A percentile compares a stretch with the other conserved stretches of the same genome.
Evolutionary conservation across 1,140 invertebrate species (phyloP).

Genomic region (Sycophaga agraensis): DNA sequence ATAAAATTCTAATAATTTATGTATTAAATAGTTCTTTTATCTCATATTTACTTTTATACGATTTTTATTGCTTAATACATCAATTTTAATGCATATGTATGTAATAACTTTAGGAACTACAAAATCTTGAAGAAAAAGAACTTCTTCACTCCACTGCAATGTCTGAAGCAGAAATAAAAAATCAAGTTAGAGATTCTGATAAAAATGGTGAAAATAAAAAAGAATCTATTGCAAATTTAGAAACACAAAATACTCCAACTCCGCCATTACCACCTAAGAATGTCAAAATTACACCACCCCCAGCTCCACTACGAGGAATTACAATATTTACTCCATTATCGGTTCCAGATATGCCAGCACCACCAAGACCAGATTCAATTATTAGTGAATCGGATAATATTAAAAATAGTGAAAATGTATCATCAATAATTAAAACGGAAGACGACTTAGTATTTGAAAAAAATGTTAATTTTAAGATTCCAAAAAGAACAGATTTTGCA

Average conservation of each 20-base stretch:
- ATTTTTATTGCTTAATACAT: neutral
- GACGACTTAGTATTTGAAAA: slow-evolving; percentile 15
- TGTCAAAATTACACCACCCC: slow-evolving; percentile 47
- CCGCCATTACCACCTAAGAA: slow-evolving; percentile 56
- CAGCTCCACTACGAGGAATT: slow-evolving; percentile 49
- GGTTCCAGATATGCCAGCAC: slow-evolving; percentile 51
- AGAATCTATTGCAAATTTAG: slow-evolving; percentile 32
- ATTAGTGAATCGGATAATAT: slow-evolving; percentile 29
- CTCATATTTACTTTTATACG: no score
- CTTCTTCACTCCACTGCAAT: slow-evolving; percentile 26
- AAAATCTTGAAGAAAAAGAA: slow-evolving; percentile 46
- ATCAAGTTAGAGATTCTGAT: slow-evolving; percentile 19
- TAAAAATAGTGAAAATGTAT: slow-evolving; percentile 21
- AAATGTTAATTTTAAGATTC: slow-evolving; percentile 37
- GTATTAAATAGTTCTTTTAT: no score
- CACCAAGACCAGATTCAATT: slow-evolving; percentile 52
- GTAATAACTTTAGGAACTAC: slow-evolving; percentile 40
- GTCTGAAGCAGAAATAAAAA: slow-evolving; percentile 7
- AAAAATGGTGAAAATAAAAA: slow-evolving; percentile 19
- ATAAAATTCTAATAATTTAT: no score
- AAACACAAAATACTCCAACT: slow-evolving; percentile 46
- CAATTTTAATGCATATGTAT: neutral
- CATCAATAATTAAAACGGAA: slow-evolving; percentile 14
- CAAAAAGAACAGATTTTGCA: slow-evolving; percentile 42
- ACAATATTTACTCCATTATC: slow-evolving; percentile 48